Evolutionary conservation across 2,113 vertebrate species (phyloP), one percentile per base, ranked within the genome.

Genomic region (Alligator mississippiensis): DNA sequence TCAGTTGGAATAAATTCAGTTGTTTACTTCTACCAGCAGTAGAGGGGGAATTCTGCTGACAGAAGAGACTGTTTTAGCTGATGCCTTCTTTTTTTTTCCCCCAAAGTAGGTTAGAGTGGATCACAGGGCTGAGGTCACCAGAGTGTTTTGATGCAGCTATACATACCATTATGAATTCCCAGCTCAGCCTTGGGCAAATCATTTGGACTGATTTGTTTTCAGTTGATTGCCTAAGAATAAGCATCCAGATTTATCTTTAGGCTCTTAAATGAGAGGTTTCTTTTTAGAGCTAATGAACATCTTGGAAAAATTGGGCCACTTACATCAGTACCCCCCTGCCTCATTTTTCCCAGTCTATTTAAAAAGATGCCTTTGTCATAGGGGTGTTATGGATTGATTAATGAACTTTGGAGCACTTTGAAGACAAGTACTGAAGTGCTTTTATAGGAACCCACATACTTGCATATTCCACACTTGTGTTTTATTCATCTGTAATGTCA

Each of bases 291-390:
- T 18, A 2, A 21, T 9, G 2, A 4, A 8, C 80, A 0, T 77
- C 25, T 82, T 90, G 25, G 64, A 88, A 25, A 88, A 19, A 13
- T 6, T 82, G 47, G 64, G 19, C 27, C 28, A 66, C 58, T 80
- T 84, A n/a, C 34, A 47, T 76, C 22, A 7, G 19, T 81, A 74
- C 92, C 84, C 30, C 9, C 74, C 25, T 85, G 27, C 38, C 55
- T 54, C 9, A 7, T 60, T 94, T 93, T 76, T 24, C 80, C 47
- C 84, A 47, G 8, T 84, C 76, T 92, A 58, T 34, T 95, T 80
- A 47, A 77, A 81, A 62, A 92, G 34, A 57, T 60, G 34, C 59
- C 93, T 77, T 80, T 90, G 74, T 62, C 74, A 38, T 15, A 66
- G 75, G 77, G 60, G 27, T n/a, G 10, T 72, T 81, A 91, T 79